Evolutionary conservation across 2,797 vertebrate genomes (phyloP).

Genomic region (Scolopax bukidnonensis): DNA sequence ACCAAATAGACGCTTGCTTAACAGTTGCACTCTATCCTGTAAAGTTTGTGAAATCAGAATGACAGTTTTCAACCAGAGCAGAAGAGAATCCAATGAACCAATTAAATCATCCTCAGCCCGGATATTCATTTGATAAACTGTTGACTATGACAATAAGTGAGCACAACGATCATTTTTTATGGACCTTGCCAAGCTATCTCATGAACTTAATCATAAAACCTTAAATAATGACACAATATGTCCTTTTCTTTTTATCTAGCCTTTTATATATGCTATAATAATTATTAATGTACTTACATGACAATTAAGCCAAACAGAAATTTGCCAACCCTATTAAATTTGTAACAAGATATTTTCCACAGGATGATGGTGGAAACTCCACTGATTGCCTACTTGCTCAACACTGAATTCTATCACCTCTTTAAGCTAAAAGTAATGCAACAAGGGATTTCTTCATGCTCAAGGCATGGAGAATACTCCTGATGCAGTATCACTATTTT

Average conservation of each 20-base stretch:
- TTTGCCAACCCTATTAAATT: neutral
- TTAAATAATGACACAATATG: neutral
- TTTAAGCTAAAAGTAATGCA: neutral
- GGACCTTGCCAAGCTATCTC: neutral
- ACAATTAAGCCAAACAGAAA: neutral
- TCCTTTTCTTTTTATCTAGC: neutral
- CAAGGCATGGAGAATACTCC: neutral
- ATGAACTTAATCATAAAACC: neutral
- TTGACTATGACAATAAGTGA: neutral
- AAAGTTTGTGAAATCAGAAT: neutral
- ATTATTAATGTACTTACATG: neutral
- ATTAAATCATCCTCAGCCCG: neutral
- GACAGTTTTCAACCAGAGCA: neutral
- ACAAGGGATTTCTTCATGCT: neutral
- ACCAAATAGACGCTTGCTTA: neutral
- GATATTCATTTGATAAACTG: neutral
- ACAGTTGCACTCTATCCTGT: neutral
- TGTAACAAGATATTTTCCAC: neutral
- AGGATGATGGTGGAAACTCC: neutral
- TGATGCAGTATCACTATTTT: neutral
- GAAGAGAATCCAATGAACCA: neutral
- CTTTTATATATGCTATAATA: neutral
- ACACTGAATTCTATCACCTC: neutral
- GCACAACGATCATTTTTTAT: neutral
- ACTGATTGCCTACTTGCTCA: neutral